Evolutionary conservation across 1,140 invertebrate species (phyloP), one percentile per base, ranked within the genome.

Genomic region (Stenopsyche tienmushanensis): DNA sequence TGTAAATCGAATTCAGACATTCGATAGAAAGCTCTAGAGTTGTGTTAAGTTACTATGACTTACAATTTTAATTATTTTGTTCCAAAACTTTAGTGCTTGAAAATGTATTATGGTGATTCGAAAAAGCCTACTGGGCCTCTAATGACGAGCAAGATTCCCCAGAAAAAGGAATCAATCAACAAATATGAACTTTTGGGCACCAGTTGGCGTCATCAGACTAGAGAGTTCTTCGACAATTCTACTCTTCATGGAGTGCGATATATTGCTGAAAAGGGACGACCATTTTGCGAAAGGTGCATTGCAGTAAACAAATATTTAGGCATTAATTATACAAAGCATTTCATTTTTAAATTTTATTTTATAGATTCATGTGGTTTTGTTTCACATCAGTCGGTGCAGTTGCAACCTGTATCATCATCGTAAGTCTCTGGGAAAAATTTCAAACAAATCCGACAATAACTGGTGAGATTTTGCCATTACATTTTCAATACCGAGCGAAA

Each of bases 391-490:
- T 85, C 41, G 87, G 88, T 0, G 80, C 85, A 1, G 81, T 88
- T 0, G 83, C 86, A 0, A 87, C 87, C 0, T 79, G 85, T 42
- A 83, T 87, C 21, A 89, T 89, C 58, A 90, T 90, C 52, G 81
- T 86, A 17, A 89, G 84, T 66, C 79, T 91, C 18, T 89, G 87
- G 87, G 83, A 88, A 67, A 90, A 90, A 73, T 91, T 91, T 76
- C 87, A 89, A 80, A 90, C 87, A 0, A 88, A 88, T 77, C 89
- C 89, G 1, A 90, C 88, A 0, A 88, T 90, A n/a, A 90, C 87
- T 17, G 88, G 84, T 79, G 67, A 70, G 62, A 9, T 9, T 18
- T 45, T 45, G 44, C 17, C 5, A 39, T 13, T 8, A 39, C 29
- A 39, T 39, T 8, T 39, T 5, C 13, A 39, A 13, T 13, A 39